phyloP scores from a whole-genome alignment of 2,797 vertebrate genomes.

The Ficedula albicollis region DNA sequence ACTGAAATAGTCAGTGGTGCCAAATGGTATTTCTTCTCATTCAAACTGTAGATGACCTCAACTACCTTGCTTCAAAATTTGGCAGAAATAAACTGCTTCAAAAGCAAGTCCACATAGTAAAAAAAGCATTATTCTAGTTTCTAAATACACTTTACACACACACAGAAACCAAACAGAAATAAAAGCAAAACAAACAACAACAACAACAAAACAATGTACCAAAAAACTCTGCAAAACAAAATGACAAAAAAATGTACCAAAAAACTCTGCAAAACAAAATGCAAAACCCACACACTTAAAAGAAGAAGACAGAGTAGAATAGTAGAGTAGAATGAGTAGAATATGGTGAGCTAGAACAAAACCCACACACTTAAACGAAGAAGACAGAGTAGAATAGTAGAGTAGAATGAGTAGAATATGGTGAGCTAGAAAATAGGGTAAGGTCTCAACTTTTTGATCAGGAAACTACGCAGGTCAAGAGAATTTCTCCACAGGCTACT shows the following conservation, averaged over 20 bases:
- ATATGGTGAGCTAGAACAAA: neutral
- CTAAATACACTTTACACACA: neutral
- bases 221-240: neutral
- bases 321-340: neutral
- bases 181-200: neutral
- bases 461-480: neutral
- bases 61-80: neutral
- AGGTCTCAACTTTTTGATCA: neutral
- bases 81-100: neutral
- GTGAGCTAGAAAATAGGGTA: neutral
- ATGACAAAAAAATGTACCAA: fast-evolving
- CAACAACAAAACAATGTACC: fast-evolving
- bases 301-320: neutral
- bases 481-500: neutral
- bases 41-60: neutral
- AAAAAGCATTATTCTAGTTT: neutral
- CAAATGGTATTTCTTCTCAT: neutral
- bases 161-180: neutral
- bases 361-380: no score
- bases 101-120: neutral
- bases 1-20: neutral
- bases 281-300: neutral
- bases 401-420: neutral
- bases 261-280: neutral
- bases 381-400: no score